phyloP scores from a whole-genome alignment of 2,113 vertebrate genomes.

The Corythornis madagascariensis region DNA sequence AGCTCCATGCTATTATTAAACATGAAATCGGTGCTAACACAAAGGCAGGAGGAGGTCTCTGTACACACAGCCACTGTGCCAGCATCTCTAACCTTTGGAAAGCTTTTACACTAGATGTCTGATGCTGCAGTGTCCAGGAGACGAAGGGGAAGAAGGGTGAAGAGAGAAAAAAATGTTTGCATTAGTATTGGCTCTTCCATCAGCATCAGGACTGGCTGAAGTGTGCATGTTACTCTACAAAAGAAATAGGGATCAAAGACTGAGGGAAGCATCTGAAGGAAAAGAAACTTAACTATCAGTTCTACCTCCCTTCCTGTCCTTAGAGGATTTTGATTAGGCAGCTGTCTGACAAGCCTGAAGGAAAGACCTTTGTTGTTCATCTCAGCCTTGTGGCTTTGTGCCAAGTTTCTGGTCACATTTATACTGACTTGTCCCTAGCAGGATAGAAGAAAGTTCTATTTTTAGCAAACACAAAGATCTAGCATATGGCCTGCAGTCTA shows the following conservation, averaged over 20 bases:
- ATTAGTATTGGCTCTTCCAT: not conserved
- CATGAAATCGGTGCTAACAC: not conserved
- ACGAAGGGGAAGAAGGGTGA: not conserved
- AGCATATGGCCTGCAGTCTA: constrained; percentile 49
- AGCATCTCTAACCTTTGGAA: not conserved
- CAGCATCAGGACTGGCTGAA: not conserved
- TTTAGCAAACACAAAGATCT: constrained; percentile 37
- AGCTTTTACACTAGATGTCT: not conserved
- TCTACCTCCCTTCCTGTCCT: not conserved
- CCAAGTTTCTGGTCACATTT: constrained; percentile 53
- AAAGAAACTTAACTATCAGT: not conserved
- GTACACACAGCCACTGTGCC: not conserved
- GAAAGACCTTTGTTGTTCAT: constrained; percentile 27
- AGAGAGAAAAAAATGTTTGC: not conserved
- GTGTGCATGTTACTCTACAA: not conserved
- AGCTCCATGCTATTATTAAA: not conserved
- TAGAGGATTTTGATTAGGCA: constrained; percentile 13
- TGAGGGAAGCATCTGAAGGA: not conserved
- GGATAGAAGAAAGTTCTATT: constrained; percentile 25
- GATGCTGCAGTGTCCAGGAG: not conserved
- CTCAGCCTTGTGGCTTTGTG: constrained; percentile 39
- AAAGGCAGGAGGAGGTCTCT: not conserved
- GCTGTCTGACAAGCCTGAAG: constrained; percentile 20
- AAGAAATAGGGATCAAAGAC: not conserved
- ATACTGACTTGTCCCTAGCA: constrained; percentile 9